Percentiles rank a stretch among this genome's conserved stretches.
Evolutionary conservation across 2,113 vertebrate species (phyloP).

Genomic region (Phrynosoma platyrhinos): DNA sequence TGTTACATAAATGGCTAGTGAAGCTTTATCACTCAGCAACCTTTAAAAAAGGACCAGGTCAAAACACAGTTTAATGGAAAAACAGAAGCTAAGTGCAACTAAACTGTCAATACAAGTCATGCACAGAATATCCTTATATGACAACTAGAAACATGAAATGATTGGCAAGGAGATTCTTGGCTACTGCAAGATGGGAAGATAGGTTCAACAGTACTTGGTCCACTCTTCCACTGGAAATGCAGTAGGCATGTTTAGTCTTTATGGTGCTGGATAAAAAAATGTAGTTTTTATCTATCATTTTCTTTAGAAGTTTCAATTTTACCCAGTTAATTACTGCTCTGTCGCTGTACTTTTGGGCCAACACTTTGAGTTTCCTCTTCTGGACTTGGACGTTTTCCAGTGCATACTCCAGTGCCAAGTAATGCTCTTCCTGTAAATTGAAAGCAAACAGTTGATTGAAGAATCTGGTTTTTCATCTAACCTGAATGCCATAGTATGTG

Average conservation of each 20-base stretch:
- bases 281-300: conserved; percentile 13
- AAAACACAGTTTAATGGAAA: conserved; percentile 7
- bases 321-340: conserved; percentile 79
- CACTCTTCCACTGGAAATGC: conserved; percentile 11
- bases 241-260: conserved; percentile 19
- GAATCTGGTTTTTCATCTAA: conserved; percentile 37
- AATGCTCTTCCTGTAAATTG: conserved; percentile 76
- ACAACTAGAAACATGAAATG: conserved; percentile 20
- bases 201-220: conserved; percentile 30
- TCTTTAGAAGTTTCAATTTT: conserved; percentile 57
- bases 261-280: background rate
- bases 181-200: background rate
- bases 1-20: background rate
- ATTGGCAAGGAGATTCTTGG: conserved; percentile 2
- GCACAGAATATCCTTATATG: background rate
- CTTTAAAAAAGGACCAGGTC: background rate
- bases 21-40: background rate
- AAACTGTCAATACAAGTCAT: conserved; percentile 3
- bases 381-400: conserved; percentile 80
- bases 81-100: background rate
- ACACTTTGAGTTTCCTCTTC: conserved; percentile 79
- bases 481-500: conserved; percentile 13
- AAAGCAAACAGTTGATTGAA: conserved; percentile 64
- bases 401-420: conserved; percentile 69
- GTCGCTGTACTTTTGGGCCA: conserved; percentile 82